phyloP scores from a whole-genome alignment of 2,113 vertebrate genomes.

The Atlantisia rogersi region DNA sequence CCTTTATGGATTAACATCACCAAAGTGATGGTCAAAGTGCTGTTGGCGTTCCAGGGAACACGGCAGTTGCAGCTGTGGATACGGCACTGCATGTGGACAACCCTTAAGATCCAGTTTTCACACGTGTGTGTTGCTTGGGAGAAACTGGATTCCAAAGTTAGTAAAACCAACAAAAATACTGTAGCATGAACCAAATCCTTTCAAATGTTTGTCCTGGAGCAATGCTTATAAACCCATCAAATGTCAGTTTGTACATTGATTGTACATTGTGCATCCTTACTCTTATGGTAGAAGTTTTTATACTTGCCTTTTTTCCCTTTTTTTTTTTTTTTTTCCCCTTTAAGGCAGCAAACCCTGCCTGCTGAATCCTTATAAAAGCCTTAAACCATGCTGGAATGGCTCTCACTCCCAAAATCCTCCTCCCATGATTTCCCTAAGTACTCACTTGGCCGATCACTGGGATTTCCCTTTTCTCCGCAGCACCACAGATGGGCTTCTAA shows the following conservation, averaged over 20 bases:
- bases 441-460: not conserved
- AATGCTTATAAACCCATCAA: not conserved
- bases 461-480: not conserved
- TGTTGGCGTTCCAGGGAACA: not conserved
- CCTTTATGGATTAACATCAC: not conserved
- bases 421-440: not conserved
- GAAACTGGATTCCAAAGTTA: not conserved
- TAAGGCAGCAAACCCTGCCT: not conserved
- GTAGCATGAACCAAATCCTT: not conserved
- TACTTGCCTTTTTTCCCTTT: not conserved
- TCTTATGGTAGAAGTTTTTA: not conserved
- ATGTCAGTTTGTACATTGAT: not conserved
- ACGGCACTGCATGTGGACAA: not conserved
- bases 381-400: not conserved
- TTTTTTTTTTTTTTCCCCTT: not conserved
- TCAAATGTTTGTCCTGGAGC: not conserved
- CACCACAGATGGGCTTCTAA: not conserved
- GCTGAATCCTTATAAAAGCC: not conserved
- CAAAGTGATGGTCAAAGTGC: accelerated
- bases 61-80: not conserved
- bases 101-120: not conserved
- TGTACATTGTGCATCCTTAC: not conserved
- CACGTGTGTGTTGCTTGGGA: not conserved
- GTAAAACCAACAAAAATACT: not conserved
- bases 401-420: not conserved